Evolutionary conservation across 1,140 invertebrate species (phyloP), one percentile per base, ranked within the genome.

Genomic region (Heterodera schachtii): DNA sequence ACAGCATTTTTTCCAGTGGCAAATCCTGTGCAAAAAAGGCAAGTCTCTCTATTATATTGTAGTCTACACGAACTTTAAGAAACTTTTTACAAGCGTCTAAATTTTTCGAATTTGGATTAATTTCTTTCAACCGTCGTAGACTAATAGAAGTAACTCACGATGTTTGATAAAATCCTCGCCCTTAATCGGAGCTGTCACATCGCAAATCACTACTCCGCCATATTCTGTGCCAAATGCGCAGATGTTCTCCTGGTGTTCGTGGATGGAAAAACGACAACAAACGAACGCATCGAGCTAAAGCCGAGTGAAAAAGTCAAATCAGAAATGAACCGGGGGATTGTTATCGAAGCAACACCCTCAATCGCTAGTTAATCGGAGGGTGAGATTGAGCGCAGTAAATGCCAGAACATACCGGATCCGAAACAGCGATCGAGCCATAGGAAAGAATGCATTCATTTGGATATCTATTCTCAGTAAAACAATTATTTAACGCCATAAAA

Each of bases 221-320:
- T 19, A 41, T 67, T 83, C 82, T 57, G 82, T 75, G 16, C 82
- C 82, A 16, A 83, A 13, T 13, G 70, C 82, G 41, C 82, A 71
- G 52, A 84, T 43, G 31, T 83, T 79, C 60, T 83, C 82, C 13
- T 83, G 81, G 21, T 77, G 47, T 3, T 44, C 19, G 67, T 83
- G 73, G 11, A 49, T 64, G 44, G 82, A 83, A 83, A 83, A 83
- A 7, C 71, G 60, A 60, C 47, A 73, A 31, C 16, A 83, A 43
- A 83, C 82, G 69, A 83, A 83, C 46, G 84, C 60, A 46, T 60
- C 11, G 16, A 81, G 13, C 31, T 67, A n/a, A 57, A 80, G 44
- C 13, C 21, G 9, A 19, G 16, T 7, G 19, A 75, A 80, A 49
- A 6, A 8, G 8, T 80, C 41, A 79, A 69, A 64, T 21, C 21